phyloP scores from a whole-genome alignment of 2,888 invertebrate species.

The Zaprionus bogoriensis region DNA sequence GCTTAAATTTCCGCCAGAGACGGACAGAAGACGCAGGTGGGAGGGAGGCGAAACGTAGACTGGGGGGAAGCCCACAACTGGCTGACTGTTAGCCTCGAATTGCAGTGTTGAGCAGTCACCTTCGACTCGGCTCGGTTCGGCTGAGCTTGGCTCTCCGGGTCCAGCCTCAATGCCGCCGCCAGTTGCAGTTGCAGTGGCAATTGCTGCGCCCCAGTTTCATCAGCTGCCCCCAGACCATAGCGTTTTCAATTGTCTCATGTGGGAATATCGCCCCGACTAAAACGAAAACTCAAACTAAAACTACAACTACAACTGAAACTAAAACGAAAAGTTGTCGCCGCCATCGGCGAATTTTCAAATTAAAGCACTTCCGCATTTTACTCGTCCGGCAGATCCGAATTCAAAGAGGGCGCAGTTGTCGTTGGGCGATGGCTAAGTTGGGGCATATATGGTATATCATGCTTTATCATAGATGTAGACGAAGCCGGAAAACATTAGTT shows the following conservation, averaged over 20 bases:
- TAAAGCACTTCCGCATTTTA: constrained; percentile 58
- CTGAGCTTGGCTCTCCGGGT: constrained; percentile 6
- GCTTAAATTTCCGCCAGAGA: constrained; percentile 1
- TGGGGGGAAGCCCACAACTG: constrained; percentile 15
- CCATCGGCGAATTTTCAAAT: constrained; percentile 47
- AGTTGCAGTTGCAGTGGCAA: constrained; percentile 23
- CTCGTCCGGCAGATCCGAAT: constrained; percentile 26
- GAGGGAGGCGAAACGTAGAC: background rate
- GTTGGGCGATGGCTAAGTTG: no score
- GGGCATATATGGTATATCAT: no score
- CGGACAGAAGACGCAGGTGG: background rate
- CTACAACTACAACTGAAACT: constrained; percentile 8
- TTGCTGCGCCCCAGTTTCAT: constrained; percentile 43
- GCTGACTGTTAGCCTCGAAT: constrained; percentile 24
- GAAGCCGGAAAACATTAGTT: constrained; percentile 60
- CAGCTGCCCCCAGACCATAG: constrained; percentile 4
- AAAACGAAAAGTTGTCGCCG: constrained; percentile 26
- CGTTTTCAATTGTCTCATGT: constrained; percentile 44
- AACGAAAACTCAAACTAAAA: constrained; percentile 17
- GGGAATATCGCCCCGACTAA: constrained; percentile 38
- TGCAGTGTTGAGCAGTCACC: constrained; percentile 32
- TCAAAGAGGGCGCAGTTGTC: constrained; percentile 20
- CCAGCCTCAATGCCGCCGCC: constrained; percentile 40
- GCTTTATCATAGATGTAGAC: background rate
- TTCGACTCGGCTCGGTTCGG: no score